Percentiles rank a stretch among this genome's conserved stretches.
Conservation (phyloP, 92 coral and sea anemone genomes). For the Epizoanthus scotinus region DNA sequence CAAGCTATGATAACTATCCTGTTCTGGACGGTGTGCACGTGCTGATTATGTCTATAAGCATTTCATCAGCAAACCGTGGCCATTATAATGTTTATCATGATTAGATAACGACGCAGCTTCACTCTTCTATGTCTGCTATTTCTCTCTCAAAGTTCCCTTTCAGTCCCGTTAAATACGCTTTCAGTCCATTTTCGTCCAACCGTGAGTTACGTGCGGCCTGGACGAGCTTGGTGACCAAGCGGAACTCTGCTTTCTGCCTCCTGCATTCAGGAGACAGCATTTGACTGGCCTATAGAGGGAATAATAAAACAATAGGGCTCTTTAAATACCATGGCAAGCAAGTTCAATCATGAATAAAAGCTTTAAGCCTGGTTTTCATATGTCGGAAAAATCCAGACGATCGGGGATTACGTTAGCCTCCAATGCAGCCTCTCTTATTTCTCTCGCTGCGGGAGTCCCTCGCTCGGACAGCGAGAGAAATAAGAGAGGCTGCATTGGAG, state of each 20-base stretch:
- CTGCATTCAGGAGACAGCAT: constrained; percentile 74
- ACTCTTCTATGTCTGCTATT: constrained; percentile 62
- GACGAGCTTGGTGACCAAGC: constrained; percentile 83
- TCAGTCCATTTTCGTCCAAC: constrained; percentile 82
- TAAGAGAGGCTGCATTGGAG: too few species aligned
- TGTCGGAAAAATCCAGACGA: too few species aligned
- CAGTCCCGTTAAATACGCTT: constrained; percentile 78
- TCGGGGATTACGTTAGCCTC: too few species aligned
- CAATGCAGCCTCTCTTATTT: too few species aligned
- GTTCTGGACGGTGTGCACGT: too few species aligned
- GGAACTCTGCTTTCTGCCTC: constrained; percentile 86
- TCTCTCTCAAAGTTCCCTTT: constrained; percentile 80
- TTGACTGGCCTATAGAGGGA: constrained; percentile 49
- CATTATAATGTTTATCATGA: too few species aligned
- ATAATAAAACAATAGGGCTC: neutral
- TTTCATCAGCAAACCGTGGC: too few species aligned
- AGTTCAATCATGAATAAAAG: neutral
- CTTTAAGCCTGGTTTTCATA: too few species aligned
- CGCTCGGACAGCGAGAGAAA: too few species aligned
- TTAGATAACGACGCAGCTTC: neutral
- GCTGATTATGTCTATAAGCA: too few species aligned
- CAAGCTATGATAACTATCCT: too few species aligned
- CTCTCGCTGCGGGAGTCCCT: too few species aligned
- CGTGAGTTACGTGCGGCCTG: constrained; percentile 96
- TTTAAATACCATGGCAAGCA: neutral